Conservation (phyloP, 2,113 vertebrate species). For the Ploceus nigricollis region DNA sequence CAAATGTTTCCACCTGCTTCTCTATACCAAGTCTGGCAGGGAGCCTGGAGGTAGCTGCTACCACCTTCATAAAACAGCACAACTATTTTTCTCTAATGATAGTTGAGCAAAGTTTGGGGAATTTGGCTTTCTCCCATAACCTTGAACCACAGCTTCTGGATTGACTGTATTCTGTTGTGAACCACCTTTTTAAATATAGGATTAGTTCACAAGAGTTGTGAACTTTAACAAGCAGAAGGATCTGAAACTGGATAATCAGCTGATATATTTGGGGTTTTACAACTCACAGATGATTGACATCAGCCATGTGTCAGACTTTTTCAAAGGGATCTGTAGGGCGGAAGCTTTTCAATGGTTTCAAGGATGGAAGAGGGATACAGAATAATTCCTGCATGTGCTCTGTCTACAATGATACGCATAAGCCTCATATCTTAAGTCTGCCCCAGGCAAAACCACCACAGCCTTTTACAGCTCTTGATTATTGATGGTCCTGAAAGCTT, state of each 20-base stretch:
- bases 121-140: background rate
- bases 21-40: background rate
- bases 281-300: background rate
- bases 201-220: background rate
- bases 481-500: background rate
- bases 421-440: background rate
- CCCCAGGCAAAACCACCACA: background rate
- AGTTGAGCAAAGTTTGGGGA: background rate
- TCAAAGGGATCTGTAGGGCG: background rate
- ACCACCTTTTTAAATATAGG: background rate
- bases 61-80: background rate
- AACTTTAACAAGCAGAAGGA: background rate
- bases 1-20: constrained; percentile 13
- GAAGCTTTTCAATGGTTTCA: background rate
- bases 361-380: background rate
- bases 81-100: background rate
- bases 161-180: background rate
- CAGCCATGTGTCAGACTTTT: background rate
- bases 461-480: background rate
- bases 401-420: background rate
- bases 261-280: background rate
- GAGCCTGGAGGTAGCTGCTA: background rate
- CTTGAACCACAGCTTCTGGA: background rate
- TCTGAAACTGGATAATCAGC: background rate
- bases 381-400: background rate